Evolutionary conservation across 2,888 invertebrate species (phyloP).

Genomic region (Luperina nickerlii): DNA sequence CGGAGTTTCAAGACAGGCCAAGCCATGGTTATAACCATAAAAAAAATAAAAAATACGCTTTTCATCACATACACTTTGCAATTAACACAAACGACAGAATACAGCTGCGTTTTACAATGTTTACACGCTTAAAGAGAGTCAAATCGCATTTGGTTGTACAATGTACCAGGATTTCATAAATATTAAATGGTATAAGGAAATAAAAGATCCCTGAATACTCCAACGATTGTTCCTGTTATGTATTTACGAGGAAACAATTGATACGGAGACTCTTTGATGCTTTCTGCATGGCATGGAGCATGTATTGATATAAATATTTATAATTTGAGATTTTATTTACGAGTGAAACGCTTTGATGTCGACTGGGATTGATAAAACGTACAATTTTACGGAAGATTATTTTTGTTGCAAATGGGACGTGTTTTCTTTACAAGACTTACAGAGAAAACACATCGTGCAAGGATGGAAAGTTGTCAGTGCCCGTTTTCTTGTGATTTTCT

Average conservation of each 20-base stretch:
- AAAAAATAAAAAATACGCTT: conserved; percentile 11
- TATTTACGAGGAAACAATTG: conserved; percentile 61
- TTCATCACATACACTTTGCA: conserved; percentile 13
- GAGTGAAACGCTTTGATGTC: conserved; percentile 35
- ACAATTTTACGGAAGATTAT: conserved; percentile 4
- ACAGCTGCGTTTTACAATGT: conserved; percentile 64
- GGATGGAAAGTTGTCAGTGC: background rate
- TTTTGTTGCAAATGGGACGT: background rate
- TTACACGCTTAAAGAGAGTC: conserved; percentile 67
- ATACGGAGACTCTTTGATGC: conserved; percentile 58
- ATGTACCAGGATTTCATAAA: conserved; percentile 61
- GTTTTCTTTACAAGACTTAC: background rate
- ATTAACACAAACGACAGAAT: conserved; percentile 55
- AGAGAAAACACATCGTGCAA: background rate
- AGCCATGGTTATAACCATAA: background rate
- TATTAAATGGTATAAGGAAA: conserved; percentile 56
- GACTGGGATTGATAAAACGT: background rate
- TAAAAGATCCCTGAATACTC: conserved; percentile 58
- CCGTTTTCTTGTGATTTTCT: conserved; percentile 1
- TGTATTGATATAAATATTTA: conserved; percentile 41
- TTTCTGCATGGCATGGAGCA: conserved; percentile 25
- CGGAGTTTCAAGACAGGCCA: background rate
- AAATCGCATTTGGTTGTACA: conserved; percentile 50
- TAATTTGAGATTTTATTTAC: conserved; percentile 41
- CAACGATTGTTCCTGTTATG: conserved; percentile 55